These are phyloP conservation scores for Cyprinodon diabolis DNA, from an alignment of 2,797 vertebrate species.

Conservation along the genomic window DNA sequence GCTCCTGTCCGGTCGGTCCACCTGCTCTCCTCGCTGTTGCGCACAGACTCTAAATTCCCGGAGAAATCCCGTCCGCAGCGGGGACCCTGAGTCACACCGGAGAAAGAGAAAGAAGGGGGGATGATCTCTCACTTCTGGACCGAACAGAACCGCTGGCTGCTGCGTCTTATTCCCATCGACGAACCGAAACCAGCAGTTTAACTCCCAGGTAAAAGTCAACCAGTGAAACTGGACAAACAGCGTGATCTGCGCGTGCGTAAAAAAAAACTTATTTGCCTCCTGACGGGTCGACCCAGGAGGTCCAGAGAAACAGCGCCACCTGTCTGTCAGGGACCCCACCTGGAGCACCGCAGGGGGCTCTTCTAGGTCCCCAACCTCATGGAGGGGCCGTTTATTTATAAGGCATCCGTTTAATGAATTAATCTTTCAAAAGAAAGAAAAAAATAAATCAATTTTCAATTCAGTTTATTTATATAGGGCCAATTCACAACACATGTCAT, in stretches of 20 bases:
- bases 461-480: no score
- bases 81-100: conserved; percentile 43
- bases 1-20: conserved; percentile 63
- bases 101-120: conserved; percentile 2
- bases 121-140: conserved; percentile 33
- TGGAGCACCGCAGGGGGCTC: background rate
- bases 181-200: conserved; percentile 79
- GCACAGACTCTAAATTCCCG: conserved; percentile 66
- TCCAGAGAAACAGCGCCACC: conserved; percentile 71
- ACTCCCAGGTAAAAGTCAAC: conserved; percentile 84
- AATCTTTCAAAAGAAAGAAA: no score
- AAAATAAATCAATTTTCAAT: no score
- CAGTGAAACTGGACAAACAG: conserved; percentile 85
- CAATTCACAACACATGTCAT: no score
- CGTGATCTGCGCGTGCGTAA: conserved; percentile 80
- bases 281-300: conserved; percentile 40
- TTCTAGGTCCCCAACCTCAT: background rate
- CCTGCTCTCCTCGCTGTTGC: conserved; percentile 74
- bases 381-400: background rate
- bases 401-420: no score
- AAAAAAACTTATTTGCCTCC: conserved; percentile 77
- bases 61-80: conserved; percentile 64
- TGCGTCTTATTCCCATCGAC: conserved; percentile 32
- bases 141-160: conserved; percentile 12
- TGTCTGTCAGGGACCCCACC: conserved; percentile 54